These are phyloP conservation scores for Gadus macrocephalus DNA, from an alignment of 2,113 vertebrate genomes.

Conservation along the genomic window DNA sequence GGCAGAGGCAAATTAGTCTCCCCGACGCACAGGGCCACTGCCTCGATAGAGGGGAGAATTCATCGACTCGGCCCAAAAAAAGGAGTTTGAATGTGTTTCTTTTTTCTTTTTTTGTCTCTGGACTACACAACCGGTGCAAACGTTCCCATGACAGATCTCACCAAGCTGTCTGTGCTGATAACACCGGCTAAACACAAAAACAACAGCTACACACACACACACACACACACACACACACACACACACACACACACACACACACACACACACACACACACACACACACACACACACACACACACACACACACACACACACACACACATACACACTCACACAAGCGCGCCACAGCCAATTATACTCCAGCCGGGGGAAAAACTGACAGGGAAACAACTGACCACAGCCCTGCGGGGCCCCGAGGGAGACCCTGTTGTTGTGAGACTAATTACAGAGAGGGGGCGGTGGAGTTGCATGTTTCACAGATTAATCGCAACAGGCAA, in stretches of 20 bases:
- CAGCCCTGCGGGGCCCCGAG: no score
- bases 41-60: constrained; percentile 45
- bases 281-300: background rate
- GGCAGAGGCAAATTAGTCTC: constrained; percentile 50
- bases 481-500: background rate
- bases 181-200: constrained; percentile 22
- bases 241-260: background rate
- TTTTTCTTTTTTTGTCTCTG: background rate
- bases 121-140: background rate
- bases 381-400: no score
- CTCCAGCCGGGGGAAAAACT: no score
- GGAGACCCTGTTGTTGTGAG: no score
- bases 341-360: background rate
- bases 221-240: background rate
- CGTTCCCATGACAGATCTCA: constrained; percentile 36
- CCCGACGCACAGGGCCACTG: constrained; percentile 33
- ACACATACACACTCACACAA: background rate
- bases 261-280: background rate
- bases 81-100: constrained; percentile 44
- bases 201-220: background rate
- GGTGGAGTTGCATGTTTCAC: no score
- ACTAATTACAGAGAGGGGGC: no score
- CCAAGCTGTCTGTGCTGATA: constrained; percentile 58
- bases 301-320: background rate
- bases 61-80: constrained; percentile 53